Evolutionary conservation across 1,140 invertebrate species (phyloP), one percentile per base, ranked within the genome.

Genomic region (Brachystomella parvula): DNA sequence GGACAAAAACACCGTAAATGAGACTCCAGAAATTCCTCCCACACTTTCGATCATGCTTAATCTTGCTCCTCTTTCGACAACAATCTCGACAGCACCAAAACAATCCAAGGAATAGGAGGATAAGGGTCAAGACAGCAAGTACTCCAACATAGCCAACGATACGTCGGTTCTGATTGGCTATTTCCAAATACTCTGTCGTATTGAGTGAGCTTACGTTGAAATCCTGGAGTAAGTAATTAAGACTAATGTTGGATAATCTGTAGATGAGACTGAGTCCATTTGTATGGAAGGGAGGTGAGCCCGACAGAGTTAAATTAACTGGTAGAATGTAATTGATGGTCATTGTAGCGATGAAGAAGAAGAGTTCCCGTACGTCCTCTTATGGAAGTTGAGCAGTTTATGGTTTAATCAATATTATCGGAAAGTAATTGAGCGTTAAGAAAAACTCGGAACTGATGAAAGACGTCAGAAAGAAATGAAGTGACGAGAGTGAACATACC

Each of bases 21-120:
- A 53, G 49, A 6, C 12, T 53, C 49, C 49, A 53, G 49, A 53
- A 53, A 24, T 53, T 53, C 21, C 49, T 53, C 6, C 12, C 49
- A 53, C 49, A 53, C 49, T 53, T 53, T 24, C 49, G 49, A 24
- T 53, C 49, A 53, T 53, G 49, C 24, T 53, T 53, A 12, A 12
- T 53, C 24, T 24, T 9, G 21, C 24, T 24, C 49, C 15, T 6
- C 21, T 53, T 53, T 24, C 49, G 9, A 53, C 49, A 53, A 24
- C 49, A 53, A 24, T 53, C 49, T 6, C 49, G 15, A 53, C 49
- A 53, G 49, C 49, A 53, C 49, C 49, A 53, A 24, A 53, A 12
- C 6, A 53, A 26, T 53, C 49, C 49, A 26, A 24, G 6, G 21
- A 53, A 17, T 12, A 53, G 49, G 12, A 53, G 21, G 12, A 53